Percentiles rank a stretch among this genome's conserved stretches.
These are phyloP conservation scores for Erebia aethiops DNA, from an alignment of 2,888 invertebrate species.

Conservation along the genomic window DNA sequence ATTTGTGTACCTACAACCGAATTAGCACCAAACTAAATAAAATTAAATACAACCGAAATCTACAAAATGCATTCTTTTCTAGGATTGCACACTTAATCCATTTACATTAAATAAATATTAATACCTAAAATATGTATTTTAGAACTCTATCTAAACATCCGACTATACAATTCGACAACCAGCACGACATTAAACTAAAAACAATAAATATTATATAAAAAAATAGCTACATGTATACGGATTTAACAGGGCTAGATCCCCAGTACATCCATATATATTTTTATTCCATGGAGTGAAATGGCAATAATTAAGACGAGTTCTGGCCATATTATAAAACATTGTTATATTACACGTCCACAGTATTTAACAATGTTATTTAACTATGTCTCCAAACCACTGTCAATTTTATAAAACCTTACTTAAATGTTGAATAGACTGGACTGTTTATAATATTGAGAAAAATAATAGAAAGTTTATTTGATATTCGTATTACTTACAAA, in stretches of 20 bases:
- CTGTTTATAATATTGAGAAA: too few species aligned
- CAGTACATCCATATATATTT: constrained; percentile 1
- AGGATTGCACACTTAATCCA: constrained; percentile 3
- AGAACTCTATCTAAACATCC: constrained; percentile 1
- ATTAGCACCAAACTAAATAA: background rate
- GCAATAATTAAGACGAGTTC: background rate
- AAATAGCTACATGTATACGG: background rate
- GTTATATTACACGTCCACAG: background rate
- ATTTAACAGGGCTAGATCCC: constrained; percentile 5
- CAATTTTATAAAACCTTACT: too few species aligned
- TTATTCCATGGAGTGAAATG: constrained; percentile 11
- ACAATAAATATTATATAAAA: background rate
- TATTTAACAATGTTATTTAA: too few species aligned
- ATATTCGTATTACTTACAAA: too few species aligned
- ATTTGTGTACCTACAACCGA: too few species aligned
- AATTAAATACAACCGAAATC: constrained; percentile 6
- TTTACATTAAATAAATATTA: background rate
- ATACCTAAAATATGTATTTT: background rate
- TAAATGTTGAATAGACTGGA: too few species aligned
- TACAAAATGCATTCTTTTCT: constrained; percentile 11
- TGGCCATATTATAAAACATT: background rate
- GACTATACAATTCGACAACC: background rate
- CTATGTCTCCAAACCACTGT: too few species aligned
- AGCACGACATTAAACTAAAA: background rate
- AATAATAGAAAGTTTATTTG: too few species aligned